phyloP scores from a whole-genome alignment of 2,113 vertebrate genomes.

The Rattus rattus region DNA sequence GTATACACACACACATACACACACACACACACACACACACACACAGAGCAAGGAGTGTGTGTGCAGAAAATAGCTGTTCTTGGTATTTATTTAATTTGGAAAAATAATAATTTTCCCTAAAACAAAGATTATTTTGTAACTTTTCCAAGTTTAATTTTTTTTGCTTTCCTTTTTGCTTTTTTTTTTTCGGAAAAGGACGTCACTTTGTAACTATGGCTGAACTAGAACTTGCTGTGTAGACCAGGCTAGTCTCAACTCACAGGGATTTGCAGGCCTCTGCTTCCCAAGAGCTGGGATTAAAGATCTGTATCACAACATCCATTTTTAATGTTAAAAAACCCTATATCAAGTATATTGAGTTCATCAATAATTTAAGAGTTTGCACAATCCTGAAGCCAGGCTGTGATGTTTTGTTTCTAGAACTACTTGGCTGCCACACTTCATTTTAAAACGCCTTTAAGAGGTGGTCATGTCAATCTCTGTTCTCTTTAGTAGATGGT shows the following conservation, averaged over 20 bases:
- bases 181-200: neutral
- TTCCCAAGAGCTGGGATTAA: neutral
- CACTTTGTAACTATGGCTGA: neutral
- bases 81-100: neutral
- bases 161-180: neutral
- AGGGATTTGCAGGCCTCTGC: neutral
- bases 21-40: neutral
- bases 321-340: neutral
- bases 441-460: conserved; percentile 18
- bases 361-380: neutral
- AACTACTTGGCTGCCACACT: neutral
- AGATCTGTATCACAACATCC: neutral
- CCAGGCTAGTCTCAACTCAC: neutral
- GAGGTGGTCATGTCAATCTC: neutral
- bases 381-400: neutral
- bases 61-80: neutral
- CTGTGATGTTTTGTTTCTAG: neutral
- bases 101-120: conserved; percentile 38
- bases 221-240: neutral
- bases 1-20: neutral
- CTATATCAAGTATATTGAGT: neutral
- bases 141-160: neutral
- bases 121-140: conserved; percentile 13
- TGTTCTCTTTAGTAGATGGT: neutral
- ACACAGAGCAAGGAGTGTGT: neutral